Conservation (phyloP, 1,140 invertebrate species). For the Thaumatotibia leucotreta region DNA sequence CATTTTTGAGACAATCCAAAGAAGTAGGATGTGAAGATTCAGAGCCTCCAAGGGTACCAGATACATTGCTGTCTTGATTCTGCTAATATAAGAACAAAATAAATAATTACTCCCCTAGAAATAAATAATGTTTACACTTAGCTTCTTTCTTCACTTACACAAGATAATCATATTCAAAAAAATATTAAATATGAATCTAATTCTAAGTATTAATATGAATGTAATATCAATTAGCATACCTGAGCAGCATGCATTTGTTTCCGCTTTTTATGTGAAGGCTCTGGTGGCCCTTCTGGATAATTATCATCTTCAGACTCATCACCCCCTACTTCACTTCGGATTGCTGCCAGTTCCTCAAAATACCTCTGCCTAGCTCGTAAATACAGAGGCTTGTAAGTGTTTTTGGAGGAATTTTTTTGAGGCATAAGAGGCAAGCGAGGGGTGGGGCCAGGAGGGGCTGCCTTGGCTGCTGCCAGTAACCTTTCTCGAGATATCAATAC, state of each 20-base stretch:
- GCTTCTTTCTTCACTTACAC: too few relatives aligned
- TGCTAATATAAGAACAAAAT: constrained; percentile 29
- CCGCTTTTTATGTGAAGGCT: constrained; percentile 46
- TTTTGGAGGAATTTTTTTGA: constrained; percentile 50
- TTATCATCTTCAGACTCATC: constrained; percentile 84
- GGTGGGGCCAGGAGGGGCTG: constrained; percentile 51
- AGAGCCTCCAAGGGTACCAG: constrained; percentile 52
- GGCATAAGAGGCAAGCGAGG: constrained; percentile 48
- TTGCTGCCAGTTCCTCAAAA: constrained; percentile 76
- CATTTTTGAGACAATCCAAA: constrained; percentile 59
- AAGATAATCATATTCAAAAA: too few relatives aligned
- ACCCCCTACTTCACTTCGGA: constrained; percentile 79
- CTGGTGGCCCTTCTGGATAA: constrained; percentile 79
- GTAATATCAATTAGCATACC: constrained; percentile 26
- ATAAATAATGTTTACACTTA: too few relatives aligned
- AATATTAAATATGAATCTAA: not conserved
- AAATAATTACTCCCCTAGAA: not conserved
- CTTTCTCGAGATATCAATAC: constrained; percentile 61
- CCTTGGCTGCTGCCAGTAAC: constrained; percentile 52
- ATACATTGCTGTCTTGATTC: constrained; percentile 51
- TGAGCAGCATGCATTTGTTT: constrained; percentile 42
- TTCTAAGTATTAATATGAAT: not conserved
- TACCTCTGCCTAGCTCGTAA: constrained; percentile 64
- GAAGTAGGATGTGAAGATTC: constrained; percentile 50
- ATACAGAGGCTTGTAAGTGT: constrained; percentile 58